Evolutionary conservation across 1,140 invertebrate species (phyloP).

Genomic region (Pseudomyrmex flavicornis): DNA sequence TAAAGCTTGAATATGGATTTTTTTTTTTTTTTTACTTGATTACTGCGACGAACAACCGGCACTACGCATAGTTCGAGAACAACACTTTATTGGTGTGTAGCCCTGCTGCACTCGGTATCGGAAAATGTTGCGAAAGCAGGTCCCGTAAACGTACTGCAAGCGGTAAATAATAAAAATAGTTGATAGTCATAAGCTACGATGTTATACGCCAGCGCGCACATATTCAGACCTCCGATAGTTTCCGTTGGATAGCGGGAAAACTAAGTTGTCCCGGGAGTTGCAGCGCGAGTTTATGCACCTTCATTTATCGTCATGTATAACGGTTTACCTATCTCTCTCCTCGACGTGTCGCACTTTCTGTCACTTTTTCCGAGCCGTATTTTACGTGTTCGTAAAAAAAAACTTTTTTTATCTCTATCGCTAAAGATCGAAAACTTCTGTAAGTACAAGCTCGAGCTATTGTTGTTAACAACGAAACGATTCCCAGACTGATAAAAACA

Average conservation of each 20-base stretch:
- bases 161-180: slow-evolving; percentile 59
- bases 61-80: slow-evolving; percentile 11
- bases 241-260: slow-evolving; percentile 24
- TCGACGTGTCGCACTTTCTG: neutral
- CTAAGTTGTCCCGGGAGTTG: slow-evolving; percentile 15
- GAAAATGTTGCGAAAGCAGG: slow-evolving; percentile 48
- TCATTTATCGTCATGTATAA: slow-evolving; percentile 38
- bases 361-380: neutral
- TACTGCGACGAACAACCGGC: slow-evolving; percentile 4
- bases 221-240: slow-evolving; percentile 41
- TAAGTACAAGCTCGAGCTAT: no score
- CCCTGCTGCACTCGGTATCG: slow-evolving; percentile 30
- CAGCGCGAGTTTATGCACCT: slow-evolving; percentile 14
- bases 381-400: slow-evolving; percentile 3
- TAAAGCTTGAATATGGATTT: neutral
- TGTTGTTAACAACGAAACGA: no score
- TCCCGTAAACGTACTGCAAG: slow-evolving; percentile 30
- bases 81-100: slow-evolving; percentile 30
- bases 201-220: slow-evolving; percentile 7
- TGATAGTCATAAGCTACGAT: slow-evolving; percentile 50
- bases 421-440: no score
- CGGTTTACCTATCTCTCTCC: neutral
- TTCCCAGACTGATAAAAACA: no score
- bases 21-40: slow-evolving; percentile 35
- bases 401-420: no score